Evolutionary conservation across 2,113 vertebrate genomes (phyloP).

Genomic region (Onychorhynchus coronatus): DNA sequence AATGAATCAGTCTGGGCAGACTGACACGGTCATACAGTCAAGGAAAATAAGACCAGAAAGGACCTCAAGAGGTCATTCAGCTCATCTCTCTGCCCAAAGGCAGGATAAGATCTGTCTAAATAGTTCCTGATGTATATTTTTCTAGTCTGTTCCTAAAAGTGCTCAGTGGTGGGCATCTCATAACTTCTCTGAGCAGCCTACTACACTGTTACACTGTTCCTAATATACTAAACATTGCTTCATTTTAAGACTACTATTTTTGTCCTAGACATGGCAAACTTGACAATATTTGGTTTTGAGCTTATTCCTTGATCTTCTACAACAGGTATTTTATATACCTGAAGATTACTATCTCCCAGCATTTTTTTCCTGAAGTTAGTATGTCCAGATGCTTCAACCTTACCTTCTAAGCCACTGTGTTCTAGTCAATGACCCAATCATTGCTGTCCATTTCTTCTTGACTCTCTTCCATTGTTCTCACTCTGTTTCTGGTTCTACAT

Average conservation of each 20-base stretch:
- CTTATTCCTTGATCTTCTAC: background rate
- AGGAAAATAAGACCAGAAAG: background rate
- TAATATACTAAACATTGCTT: background rate
- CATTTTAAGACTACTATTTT: background rate
- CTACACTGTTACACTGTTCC: background rate
- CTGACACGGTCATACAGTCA: background rate
- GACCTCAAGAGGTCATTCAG: background rate
- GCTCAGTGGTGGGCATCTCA: background rate
- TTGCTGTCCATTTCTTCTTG: background rate
- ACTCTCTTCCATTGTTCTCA: background rate
- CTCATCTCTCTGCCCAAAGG: background rate
- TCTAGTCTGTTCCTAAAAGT: background rate
- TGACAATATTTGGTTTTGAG: background rate
- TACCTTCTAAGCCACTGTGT: background rate
- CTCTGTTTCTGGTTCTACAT: background rate
- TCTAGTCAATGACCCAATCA: background rate
- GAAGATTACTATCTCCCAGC: background rate
- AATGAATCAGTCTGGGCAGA: background rate
- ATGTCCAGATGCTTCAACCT: background rate
- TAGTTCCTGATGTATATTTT: background rate
- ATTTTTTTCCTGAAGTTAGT: background rate
- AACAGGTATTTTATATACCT: background rate
- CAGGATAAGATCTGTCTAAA: background rate
- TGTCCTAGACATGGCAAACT: background rate
- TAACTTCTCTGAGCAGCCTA: background rate